A percentile compares a stretch with the other conserved stretches of the same genome.
phyloP scores from a whole-genome alignment of 2,797 vertebrate genomes.

The Toxotes lorentzi region DNA sequence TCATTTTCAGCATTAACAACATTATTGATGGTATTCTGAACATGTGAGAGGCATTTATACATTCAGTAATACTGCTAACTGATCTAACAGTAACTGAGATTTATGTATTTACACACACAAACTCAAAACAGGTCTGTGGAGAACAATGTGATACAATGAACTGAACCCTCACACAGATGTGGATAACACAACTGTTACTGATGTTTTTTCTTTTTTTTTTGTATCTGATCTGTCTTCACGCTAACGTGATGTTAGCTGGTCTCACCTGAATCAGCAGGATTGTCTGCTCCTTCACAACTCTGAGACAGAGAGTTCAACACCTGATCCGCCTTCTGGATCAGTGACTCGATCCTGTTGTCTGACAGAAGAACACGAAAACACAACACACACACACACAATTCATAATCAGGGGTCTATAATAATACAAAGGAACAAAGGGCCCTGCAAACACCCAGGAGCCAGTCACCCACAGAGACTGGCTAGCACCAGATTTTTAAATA shows the following conservation, averaged over 20 bases:
- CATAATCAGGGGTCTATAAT: no score
- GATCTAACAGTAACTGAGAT: background rate
- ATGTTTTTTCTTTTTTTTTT: no score
- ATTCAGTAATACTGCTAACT: background rate
- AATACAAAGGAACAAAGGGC: no score
- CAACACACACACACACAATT: no score
- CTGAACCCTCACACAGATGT: background rate
- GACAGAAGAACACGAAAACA: background rate
- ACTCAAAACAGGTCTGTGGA: background rate
- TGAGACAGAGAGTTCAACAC: conserved; percentile 72
- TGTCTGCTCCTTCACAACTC: conserved; percentile 25
- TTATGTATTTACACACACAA: background rate
- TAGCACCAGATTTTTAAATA: no score
- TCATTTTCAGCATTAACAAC: no score
- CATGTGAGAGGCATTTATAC: no score
- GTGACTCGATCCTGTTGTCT: conserved; percentile 67
- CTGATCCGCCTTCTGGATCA: conserved; percentile 84
- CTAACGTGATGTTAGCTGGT: background rate
- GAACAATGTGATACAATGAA: background rate
- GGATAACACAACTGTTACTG: background rate
- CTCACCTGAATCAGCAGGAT: conserved; percentile 46
- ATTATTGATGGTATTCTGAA: no score
- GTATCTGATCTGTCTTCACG: background rate
- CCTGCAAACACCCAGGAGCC: no score
- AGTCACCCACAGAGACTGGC: no score